A percentile compares a stretch with the other conserved stretches of the same genome.
Conservation (phyloP, 2,113 vertebrate genomes). For the Colossoma macropomum region DNA sequence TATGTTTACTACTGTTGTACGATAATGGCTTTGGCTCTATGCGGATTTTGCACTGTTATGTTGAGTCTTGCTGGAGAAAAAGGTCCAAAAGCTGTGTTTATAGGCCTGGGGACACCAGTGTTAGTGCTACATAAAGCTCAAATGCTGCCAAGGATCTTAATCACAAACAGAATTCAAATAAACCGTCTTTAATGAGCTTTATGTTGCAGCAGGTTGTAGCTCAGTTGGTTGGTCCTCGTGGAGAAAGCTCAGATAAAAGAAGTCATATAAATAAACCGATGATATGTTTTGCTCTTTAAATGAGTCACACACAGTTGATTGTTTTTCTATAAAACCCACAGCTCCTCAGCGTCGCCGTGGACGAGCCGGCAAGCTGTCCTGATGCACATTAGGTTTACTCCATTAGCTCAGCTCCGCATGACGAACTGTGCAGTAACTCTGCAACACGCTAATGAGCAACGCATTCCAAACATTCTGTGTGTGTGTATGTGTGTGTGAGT, state of each 20-base stretch:
- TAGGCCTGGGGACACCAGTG: too few species aligned
- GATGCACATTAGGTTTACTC: conserved; percentile 55
- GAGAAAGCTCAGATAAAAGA: neutral
- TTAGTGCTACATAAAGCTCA: neutral
- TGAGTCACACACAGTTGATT: conserved; percentile 45
- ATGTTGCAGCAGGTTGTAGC: neutral
- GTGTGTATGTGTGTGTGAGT: conserved; percentile 5
- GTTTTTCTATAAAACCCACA: conserved; percentile 53
- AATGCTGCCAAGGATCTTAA: neutral
- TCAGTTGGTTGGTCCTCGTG: neutral
- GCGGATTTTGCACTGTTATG: too few species aligned
- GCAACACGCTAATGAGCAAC: conserved; percentile 49
- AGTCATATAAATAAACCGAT: conserved; percentile 4
- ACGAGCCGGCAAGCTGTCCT: conserved; percentile 51
- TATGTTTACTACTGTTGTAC: too few species aligned
- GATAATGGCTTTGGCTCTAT: too few species aligned
- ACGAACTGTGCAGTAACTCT: conserved; percentile 53
- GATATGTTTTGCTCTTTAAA: conserved; percentile 23
- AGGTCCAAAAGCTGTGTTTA: too few species aligned
- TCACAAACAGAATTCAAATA: neutral
- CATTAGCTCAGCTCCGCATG: conserved; percentile 55
- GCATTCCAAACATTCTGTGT: conserved; percentile 28
- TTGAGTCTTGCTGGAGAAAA: too few species aligned
- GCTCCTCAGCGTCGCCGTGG: conserved; percentile 40
- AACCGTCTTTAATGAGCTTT: neutral